Base-by-base conservation (phyloP, 2,888 invertebrate genomes). In the Lydus trimaculatus region DNA sequence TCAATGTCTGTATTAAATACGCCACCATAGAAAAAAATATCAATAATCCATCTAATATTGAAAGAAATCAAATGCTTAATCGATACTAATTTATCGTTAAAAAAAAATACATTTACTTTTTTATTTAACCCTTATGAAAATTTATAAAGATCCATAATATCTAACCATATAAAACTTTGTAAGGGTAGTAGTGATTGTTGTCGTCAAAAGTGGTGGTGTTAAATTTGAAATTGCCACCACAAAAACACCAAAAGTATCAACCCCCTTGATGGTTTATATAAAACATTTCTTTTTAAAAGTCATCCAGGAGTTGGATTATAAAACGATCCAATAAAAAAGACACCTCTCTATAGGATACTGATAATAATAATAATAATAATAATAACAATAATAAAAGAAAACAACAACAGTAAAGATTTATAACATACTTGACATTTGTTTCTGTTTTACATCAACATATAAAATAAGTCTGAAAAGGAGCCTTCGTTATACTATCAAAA, bases 201-300 rank as follows among this genome's bases (percentile, higher is more conserved):
- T 48, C 48, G 7, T 48, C 48, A 48, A 48, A 48, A 48, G 20
- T 48, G 48, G 20, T 20, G 48, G 8, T 48, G 48, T 48, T 81
- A 80, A 80, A 81, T 78, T 74, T 73, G 74, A 78, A 80, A 80
- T 79, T 79, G 79, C 78, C 63, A 71, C 75, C 73, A 69, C 73
- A 78, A 78, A 79, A 80, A 78, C 76, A 72, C 76, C 72, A 78
- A 75, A 73, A 81, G 73, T 80, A 80, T 80, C 80, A 80, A 81
- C 78, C 80, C 79, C 79, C 79, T 79, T 75, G 78, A 79, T 75
- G 77, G 79, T 48, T 48, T 75, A 78, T 78, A 77, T 77, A 78
- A 77, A 76, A 79, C 80, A 77, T 80, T 81, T 80, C 80, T 79
- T 81, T 81, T 81, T 81, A 81, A 80, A 81, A 82, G 81, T 81